phyloP scores from a whole-genome alignment of 2,888 invertebrate species.

The Geophilus truncorum region DNA sequence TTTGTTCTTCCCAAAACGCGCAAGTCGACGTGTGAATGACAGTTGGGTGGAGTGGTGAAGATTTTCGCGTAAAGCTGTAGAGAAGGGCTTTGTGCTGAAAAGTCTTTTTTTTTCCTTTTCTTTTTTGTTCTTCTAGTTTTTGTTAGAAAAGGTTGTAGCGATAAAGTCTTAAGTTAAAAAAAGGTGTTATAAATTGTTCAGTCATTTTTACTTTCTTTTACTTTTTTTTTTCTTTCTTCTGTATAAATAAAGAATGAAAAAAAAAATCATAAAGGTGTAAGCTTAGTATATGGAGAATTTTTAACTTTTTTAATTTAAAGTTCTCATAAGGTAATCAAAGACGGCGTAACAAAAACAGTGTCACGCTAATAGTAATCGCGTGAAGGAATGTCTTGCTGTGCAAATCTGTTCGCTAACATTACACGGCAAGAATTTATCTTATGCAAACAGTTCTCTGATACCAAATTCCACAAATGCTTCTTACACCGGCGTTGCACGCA shows the following conservation, averaged over 20 bases:
- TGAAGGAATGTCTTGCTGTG: background rate
- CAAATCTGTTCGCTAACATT: background rate
- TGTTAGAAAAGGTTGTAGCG: conserved; percentile 12
- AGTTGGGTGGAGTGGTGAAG: conserved; percentile 3
- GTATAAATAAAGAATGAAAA: background rate
- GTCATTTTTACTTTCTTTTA: background rate
- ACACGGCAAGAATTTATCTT: background rate
- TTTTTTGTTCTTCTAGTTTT: background rate
- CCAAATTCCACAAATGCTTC: conserved; percentile 5
- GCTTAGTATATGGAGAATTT: no score
- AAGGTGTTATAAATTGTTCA: conserved; percentile 15
- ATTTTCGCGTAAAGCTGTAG: conserved; percentile 8
- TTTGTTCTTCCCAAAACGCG: conserved; percentile 4
- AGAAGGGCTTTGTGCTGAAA: conserved; percentile 7
- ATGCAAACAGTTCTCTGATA: background rate
- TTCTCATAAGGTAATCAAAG: no score
- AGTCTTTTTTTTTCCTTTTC: background rate
- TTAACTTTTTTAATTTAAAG: no score
- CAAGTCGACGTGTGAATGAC: conserved; percentile 16
- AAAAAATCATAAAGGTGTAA: background rate
- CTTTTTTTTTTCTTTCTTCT: background rate
- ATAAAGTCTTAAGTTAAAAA: background rate
- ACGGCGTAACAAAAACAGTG: background rate
- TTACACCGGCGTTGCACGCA: conserved; percentile 12
- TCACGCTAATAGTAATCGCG: background rate